phyloP scores from a whole-genome alignment of 2,797 vertebrate genomes.

The Premnoplex brunnescens region DNA sequence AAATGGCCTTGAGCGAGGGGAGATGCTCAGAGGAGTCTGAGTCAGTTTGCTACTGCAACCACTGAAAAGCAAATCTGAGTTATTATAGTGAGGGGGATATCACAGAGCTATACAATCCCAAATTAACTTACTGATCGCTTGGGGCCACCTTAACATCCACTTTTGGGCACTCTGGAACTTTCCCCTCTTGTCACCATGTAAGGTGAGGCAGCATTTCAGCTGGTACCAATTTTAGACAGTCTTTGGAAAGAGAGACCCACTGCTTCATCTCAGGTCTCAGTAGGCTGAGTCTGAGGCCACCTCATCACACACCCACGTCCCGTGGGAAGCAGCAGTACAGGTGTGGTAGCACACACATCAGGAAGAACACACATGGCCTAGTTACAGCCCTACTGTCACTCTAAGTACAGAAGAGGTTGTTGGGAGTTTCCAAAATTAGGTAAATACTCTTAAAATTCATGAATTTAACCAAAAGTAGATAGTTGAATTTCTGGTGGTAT shows the following conservation, averaged over 20 bases:
- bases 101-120: not conserved
- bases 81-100: rapidly evolving
- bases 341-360: not conserved
- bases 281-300: not conserved
- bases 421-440: not conserved
- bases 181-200: rapidly evolving
- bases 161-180: not conserved
- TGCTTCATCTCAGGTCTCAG: not conserved
- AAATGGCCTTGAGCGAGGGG: not conserved
- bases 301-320: rapidly evolving
- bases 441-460: not conserved
- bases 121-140: not conserved
- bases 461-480: not conserved
- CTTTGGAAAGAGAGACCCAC: not conserved
- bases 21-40: not conserved
- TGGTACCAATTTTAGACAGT: not conserved
- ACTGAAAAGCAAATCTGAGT: not conserved
- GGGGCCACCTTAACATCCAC: not conserved
- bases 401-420: not conserved
- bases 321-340: not conserved
- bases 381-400: not conserved
- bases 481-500: not conserved
- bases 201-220: not conserved
- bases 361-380: not conserved
- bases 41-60: not conserved